phyloP scores from a whole-genome alignment of 2,797 vertebrate genomes.

The Synaphobranchus kaupii region DNA sequence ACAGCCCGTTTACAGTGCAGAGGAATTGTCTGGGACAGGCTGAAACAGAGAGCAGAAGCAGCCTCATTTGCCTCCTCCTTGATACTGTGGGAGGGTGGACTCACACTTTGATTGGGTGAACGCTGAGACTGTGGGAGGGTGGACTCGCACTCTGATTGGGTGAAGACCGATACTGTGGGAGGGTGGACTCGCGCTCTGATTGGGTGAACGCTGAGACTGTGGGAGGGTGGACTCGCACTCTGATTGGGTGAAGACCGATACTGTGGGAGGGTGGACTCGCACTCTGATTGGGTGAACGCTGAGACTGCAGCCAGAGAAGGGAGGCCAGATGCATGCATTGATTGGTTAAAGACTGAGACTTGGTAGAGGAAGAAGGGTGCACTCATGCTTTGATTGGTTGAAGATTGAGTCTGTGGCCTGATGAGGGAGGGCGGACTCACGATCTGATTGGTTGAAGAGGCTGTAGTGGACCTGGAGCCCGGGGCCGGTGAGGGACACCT shows the following conservation, averaged over 20 bases:
- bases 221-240: neutral
- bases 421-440: conserved; percentile 68
- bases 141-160: neutral
- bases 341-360: neutral
- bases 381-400: neutral
- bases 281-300: neutral
- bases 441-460: conserved; percentile 86
- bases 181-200: too few species aligned
- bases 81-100: neutral
- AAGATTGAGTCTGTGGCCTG: neutral
- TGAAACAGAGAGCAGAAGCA: conserved; percentile 48
- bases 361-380: neutral
- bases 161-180: neutral
- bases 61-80: neutral
- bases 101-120: too few species aligned
- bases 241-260: neutral
- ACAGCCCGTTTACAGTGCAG: conserved; percentile 83
- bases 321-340: neutral
- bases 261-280: neutral
- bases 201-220: neutral
- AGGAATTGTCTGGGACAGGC: conserved; percentile 89
- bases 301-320: neutral
- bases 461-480: conserved; percentile 84
- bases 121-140: neutral
- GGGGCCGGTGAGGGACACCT: conserved; percentile 85